Evolutionary conservation across 2,113 vertebrate genomes (phyloP).

Genomic region (Salvelinus fontinalis): DNA sequence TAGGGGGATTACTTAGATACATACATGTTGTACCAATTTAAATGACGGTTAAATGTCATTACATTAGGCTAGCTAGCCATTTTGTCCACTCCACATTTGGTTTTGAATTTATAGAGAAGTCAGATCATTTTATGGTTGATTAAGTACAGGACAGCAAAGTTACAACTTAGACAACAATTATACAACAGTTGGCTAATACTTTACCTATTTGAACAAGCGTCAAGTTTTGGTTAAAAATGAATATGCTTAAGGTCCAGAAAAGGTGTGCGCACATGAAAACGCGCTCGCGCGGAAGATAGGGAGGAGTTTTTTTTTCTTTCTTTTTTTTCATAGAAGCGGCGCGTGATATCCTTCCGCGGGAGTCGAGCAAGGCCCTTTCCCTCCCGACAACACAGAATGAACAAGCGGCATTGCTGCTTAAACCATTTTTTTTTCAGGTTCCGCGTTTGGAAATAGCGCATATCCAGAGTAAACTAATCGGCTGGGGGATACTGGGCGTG

Average conservation of each 20-base stretch:
- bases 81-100: no score
- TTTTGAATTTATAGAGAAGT: background rate
- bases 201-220: no score
- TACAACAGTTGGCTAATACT: no score
- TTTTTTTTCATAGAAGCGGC: slow-evolving; percentile 51
- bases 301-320: slow-evolving; percentile 32
- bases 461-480: slow-evolving; percentile 21
- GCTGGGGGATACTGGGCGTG: slow-evolving; percentile 21
- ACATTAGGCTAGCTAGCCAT: no score
- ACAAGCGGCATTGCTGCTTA: slow-evolving; percentile 60
- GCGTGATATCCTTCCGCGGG: slow-evolving; percentile 76
- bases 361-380: slow-evolving; percentile 73
- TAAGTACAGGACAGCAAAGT: background rate
- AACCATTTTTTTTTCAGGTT: slow-evolving; percentile 27
- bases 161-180: no score
- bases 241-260: background rate
- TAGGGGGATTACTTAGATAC: no score
- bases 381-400: slow-evolving; percentile 72
- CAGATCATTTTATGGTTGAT: background rate
- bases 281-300: slow-evolving; percentile 17
- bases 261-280: background rate
- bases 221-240: background rate
- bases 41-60: no score
- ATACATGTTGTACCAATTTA: no score
- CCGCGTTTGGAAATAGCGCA: slow-evolving; percentile 23